Percentiles rank a stretch among this genome's conserved stretches.
Conservation (phyloP, 1,140 invertebrate genomes). For the Ptiloglossa arizonensis region DNA sequence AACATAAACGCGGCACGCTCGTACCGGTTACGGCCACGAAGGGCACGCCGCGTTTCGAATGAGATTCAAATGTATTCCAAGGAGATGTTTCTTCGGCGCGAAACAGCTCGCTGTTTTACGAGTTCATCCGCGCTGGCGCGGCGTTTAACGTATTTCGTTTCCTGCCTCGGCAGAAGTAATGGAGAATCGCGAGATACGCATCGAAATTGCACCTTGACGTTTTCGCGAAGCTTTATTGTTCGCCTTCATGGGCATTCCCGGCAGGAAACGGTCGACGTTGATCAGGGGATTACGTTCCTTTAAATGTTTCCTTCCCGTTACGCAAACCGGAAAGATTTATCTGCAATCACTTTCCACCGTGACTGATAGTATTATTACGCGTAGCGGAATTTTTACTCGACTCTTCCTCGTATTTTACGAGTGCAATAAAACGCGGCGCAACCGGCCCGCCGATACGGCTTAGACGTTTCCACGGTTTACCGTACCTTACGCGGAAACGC, state of each 20-base stretch:
- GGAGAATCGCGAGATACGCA: background rate
- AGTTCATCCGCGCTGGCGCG: constrained; percentile 53
- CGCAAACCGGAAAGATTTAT: constrained; percentile 16
- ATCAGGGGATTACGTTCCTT: constrained; percentile 32
- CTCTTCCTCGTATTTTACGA: background rate
- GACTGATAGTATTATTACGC: constrained; percentile 21
- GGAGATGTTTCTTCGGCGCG: constrained; percentile 42
- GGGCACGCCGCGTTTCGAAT: constrained; percentile 44
- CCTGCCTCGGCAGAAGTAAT: constrained; percentile 27
- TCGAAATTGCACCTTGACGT: constrained; percentile 34
- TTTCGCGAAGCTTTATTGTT: constrained; percentile 36
- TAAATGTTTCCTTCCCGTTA: constrained; percentile 8
- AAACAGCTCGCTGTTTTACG: constrained; percentile 59
- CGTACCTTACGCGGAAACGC: no score
- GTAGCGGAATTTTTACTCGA: background rate
- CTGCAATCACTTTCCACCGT: constrained; percentile 17
- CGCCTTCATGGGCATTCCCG: background rate
- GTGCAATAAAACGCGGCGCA: background rate
- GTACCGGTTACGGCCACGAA: constrained; percentile 22
- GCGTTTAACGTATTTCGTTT: constrained; percentile 40
- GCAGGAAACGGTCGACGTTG: constrained; percentile 13
- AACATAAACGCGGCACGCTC: constrained; percentile 58
- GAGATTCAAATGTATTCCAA: constrained; percentile 69
- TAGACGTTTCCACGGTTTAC: background rate
- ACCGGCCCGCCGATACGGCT: background rate